Base-by-base conservation (phyloP, 2,113 vertebrate genomes). In the Hippocampus barbouri region DNA sequence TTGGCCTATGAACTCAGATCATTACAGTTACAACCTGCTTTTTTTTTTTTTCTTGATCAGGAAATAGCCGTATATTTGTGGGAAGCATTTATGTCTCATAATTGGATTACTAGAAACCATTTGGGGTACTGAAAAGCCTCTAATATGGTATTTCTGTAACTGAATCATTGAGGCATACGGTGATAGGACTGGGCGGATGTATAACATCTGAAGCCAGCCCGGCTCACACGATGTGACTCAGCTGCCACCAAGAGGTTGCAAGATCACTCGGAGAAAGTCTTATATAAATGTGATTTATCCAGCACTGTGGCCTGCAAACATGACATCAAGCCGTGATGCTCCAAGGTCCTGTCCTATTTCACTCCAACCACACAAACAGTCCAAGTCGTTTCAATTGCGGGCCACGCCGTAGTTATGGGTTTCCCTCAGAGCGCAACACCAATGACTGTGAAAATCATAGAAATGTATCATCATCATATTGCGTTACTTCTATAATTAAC, bases 191-290 rank as follows among this genome's bases (percentile, higher is more conserved):
- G 34, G 34, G 25, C 60, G 14, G 60, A n/a, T 16, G 25, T 16
- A 8, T n/a, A 16, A 61, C 25, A 27, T 61, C 23, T 18, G 59
- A 34, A 15, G 59, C 57, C 15, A 8, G 59, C 30, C 15, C 27
- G 6, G 8, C 30, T 20, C 34, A 30, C 59, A 21, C 27, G 34
- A 38, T 62, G 30, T 62, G 30, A 62, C 60, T 62, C 30, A 62
- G 60, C 34, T 62, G 60, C 60, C 60, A 62, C 60, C 60, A 62
- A 60, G 57, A 30, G 25, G 59, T 15, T 30, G 59, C 38, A 61
- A 34, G 30, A 38, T 30, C 30, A 20, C 59, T 18, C 1, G 3
- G 27, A 61, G 27, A 18, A 61, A 61, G 15, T 61, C 27, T 61
- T 61, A 30, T 9, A 38, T 61, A 20, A 61, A 20, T 61, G 57